A percentile compares a stretch with the other conserved stretches of the same genome.
phyloP scores from a whole-genome alignment of 2,797 vertebrate species.

The Hippocampus kuda region DNA sequence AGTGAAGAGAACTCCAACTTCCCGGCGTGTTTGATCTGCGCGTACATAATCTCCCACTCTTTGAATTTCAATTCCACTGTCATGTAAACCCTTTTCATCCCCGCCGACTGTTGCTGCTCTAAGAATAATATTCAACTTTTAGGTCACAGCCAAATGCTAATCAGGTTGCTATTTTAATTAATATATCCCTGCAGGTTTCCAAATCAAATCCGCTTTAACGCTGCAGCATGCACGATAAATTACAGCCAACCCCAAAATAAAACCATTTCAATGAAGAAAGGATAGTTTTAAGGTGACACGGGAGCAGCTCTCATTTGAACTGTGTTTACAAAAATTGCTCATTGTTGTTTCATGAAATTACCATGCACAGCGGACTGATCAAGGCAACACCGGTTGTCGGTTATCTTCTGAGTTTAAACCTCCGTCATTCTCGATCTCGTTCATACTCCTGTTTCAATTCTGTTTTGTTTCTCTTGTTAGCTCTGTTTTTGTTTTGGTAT shows the following conservation, averaged over 20 bases:
- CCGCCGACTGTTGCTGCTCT: constrained; percentile 68
- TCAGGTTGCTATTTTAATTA: constrained; percentile 76
- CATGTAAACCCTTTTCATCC: constrained; percentile 75
- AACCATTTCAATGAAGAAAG: constrained; percentile 52
- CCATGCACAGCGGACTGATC: constrained; percentile 19
- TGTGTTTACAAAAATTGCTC: constrained; percentile 67
- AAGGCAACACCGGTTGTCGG: too few relatives aligned
- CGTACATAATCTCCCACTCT: constrained; percentile 75
- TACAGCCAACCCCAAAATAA: constrained; percentile 61
- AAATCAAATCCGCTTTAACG: constrained; percentile 69
- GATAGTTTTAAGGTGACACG: constrained; percentile 52
- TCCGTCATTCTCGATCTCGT: too few relatives aligned
- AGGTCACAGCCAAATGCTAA: constrained; percentile 77
- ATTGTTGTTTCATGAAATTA: constrained; percentile 61
- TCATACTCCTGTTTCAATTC: too few relatives aligned
- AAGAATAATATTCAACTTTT: constrained; percentile 76
- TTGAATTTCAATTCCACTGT: constrained; percentile 78
- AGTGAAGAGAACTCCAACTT: constrained; percentile 68
- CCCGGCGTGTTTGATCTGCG: constrained; percentile 71
- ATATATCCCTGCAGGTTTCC: constrained; percentile 76
- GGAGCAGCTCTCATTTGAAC: constrained; percentile 49
- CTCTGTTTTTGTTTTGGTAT: too few relatives aligned
- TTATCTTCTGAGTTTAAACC: too few relatives aligned
- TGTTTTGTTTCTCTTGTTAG: too few relatives aligned
- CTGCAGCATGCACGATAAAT: constrained; percentile 63